Percentiles rank a stretch among this genome's conserved stretches.
Evolutionary conservation across 2,797 vertebrate species (phyloP).

Genomic region (Cyprinodon diabolis): DNA sequence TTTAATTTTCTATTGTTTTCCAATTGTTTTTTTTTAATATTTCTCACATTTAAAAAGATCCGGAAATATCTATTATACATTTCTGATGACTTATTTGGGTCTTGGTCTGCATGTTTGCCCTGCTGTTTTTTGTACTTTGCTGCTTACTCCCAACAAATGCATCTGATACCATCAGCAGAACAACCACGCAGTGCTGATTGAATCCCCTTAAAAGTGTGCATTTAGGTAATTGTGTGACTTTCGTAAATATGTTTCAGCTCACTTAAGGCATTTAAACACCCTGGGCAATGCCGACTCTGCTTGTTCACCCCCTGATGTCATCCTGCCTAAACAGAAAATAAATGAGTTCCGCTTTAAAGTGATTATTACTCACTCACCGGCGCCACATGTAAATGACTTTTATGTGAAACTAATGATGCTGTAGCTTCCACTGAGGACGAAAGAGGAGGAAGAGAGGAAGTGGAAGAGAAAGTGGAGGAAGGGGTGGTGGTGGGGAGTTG

Average conservation of each 20-base stretch:
- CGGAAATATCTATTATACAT: slow-evolving; percentile 5
- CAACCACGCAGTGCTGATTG: slow-evolving; percentile 68
- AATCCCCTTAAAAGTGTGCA: slow-evolving; percentile 77
- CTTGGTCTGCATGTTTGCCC: slow-evolving; percentile 10
- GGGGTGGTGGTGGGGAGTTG: slow-evolving; percentile 29
- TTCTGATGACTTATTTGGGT: not conserved
- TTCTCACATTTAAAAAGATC: not conserved
- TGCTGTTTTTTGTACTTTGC: slow-evolving; percentile 33
- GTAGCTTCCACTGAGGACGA: slow-evolving; percentile 68
- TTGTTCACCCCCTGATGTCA: slow-evolving; percentile 72
- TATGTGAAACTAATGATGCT: slow-evolving; percentile 79
- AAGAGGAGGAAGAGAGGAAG: slow-evolving; percentile 39
- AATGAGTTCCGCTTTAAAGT: slow-evolving; percentile 75
- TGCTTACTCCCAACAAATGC: slow-evolving; percentile 70
- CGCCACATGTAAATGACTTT: slow-evolving; percentile 79
- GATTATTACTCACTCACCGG: slow-evolving; percentile 75
- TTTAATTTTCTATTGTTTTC: not conserved
- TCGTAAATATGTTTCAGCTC: slow-evolving; percentile 75
- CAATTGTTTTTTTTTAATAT: not conserved
- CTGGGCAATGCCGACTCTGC: slow-evolving; percentile 62
- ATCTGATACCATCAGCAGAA: slow-evolving; percentile 78
- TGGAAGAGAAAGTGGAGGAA: slow-evolving; percentile 21
- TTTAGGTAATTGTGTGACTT: slow-evolving; percentile 79
- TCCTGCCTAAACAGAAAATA: slow-evolving; percentile 77
- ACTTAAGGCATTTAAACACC: slow-evolving; percentile 71